Conservation (phyloP, 2,888 invertebrate species). For the Patella pellucida region DNA sequence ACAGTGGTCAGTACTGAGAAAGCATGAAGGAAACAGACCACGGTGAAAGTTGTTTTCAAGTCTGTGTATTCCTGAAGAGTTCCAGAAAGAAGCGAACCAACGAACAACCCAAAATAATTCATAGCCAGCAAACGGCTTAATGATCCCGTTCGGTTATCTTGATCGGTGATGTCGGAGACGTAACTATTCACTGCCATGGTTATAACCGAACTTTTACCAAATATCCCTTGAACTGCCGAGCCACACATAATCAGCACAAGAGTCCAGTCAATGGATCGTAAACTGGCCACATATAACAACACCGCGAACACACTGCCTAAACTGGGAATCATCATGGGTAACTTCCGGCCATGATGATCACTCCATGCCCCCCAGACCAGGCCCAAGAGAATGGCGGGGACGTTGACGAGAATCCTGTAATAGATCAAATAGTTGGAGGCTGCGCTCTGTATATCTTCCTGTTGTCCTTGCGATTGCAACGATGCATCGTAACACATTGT, state of each 20-base stretch:
- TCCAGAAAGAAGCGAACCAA: slow-evolving; percentile 62
- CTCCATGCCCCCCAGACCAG: slow-evolving; percentile 69
- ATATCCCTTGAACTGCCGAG: slow-evolving; percentile 60
- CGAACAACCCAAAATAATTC: slow-evolving; percentile 67
- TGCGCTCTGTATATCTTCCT: slow-evolving; percentile 45
- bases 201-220: slow-evolving; percentile 66
- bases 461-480: background rate
- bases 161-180: slow-evolving; percentile 60
- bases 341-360: slow-evolving; percentile 64
- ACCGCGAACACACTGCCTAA: slow-evolving; percentile 63
- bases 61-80: slow-evolving; percentile 49
- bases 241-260: slow-evolving; percentile 58
- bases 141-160: slow-evolving; percentile 54
- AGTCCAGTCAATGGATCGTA: slow-evolving; percentile 38
- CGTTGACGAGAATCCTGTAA: slow-evolving; percentile 61
- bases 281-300: slow-evolving; percentile 56
- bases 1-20: slow-evolving; percentile 53
- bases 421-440: slow-evolving; percentile 62
- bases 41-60: slow-evolving; percentile 53
- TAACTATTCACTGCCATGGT: slow-evolving; percentile 69
- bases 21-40: slow-evolving; percentile 54
- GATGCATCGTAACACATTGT: slow-evolving; percentile 34
- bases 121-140: slow-evolving; percentile 64
- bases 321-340: slow-evolving; percentile 61
- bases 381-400: slow-evolving; percentile 63